Evolutionary conservation across 2,113 vertebrate species (phyloP), one percentile per base, ranked within the genome.

Genomic region (Callopanchax toddi): DNA sequence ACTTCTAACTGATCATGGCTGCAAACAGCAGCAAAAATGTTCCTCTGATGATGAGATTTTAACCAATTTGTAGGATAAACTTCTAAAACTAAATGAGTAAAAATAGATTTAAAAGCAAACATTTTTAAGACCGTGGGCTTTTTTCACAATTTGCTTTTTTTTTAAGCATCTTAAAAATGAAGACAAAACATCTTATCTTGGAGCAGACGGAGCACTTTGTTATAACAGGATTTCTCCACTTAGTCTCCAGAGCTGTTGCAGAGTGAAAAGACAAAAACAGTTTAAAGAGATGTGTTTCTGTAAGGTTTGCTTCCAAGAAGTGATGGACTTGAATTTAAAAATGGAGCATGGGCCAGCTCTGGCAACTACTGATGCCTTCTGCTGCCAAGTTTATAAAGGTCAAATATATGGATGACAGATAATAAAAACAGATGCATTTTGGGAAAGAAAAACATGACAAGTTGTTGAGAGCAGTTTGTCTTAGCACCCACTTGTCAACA

Each of bases 1-100:
- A 76, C 54, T 26, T 76, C 51, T 43, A 20, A 40, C 68, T 60
- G 22, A 21, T 39, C 37, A 64, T 8, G 29, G n/a, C 64, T 42
- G 26, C 23, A 39, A 6, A 43, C 50, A 46, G 5, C 9, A 11
- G 26, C 42, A 18, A n/a, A 37, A 20, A 16, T 2, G 46, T 11
- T 48, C 2, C 0, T 53, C 12, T 39, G 4, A 0, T 51, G 15
- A 12, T 63, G 52, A 53, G 44, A 43, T 54, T 60, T 59, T 4
- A 53, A 13, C 21, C n/a, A 46, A 2, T 20, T 2, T 48, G 5
- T 16, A 36, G 22, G 21, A 32, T 2, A 56, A 46, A 17, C 13
- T 44, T 12, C 29, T 18, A 40, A 48, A 32, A 32, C 7, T 29
- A 4, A 32, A 6, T 32, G 29, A 32, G 29, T 1, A 8, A 32